phyloP scores from a whole-genome alignment of 1,140 invertebrate species.

The Nylanderia fulva region DNA sequence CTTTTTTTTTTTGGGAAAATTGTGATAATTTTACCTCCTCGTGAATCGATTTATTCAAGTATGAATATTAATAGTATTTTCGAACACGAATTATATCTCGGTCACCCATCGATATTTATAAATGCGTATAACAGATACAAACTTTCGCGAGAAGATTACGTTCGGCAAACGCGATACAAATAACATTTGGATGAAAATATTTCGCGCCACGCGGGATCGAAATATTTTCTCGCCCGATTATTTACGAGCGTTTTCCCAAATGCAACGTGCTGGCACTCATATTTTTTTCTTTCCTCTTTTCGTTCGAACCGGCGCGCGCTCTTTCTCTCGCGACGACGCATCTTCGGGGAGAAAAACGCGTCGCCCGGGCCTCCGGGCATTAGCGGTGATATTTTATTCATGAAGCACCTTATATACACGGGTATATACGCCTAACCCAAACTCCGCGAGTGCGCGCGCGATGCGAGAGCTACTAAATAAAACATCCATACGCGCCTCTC shows the following conservation, averaged over 20 bases:
- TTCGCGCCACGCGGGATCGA: no score
- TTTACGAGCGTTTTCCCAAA: slow-evolving; percentile 81
- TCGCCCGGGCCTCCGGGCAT: slow-evolving; percentile 83
- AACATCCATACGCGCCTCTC: slow-evolving; percentile 83
- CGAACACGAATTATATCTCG: background rate
- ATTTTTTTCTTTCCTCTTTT: slow-evolving; percentile 71
- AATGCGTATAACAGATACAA: background rate
- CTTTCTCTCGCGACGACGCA: slow-evolving; percentile 73
- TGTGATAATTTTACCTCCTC: background rate
- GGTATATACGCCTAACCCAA: slow-evolving; percentile 80
- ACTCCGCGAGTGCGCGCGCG: slow-evolving; percentile 77
- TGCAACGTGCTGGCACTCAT: slow-evolving; percentile 73
- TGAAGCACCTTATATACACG: slow-evolving; percentile 83
- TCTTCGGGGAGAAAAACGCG: slow-evolving; percentile 82
- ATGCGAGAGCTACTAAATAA: slow-evolving; percentile 84
- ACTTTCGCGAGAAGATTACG: slow-evolving; percentile 1
- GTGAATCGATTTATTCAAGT: background rate
- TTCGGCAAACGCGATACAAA: slow-evolving; percentile 28
- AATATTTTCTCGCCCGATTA: slow-evolving; percentile 73
- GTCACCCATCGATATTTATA: background rate
- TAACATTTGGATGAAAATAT: slow-evolving; percentile 8
- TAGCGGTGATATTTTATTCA: slow-evolving; percentile 86
- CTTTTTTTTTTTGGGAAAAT: background rate
- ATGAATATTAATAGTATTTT: background rate
- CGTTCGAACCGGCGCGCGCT: slow-evolving; percentile 56